These are phyloP conservation scores for Andrena camellia DNA, from an alignment of 2,888 invertebrate species.

Conservation along the genomic window DNA sequence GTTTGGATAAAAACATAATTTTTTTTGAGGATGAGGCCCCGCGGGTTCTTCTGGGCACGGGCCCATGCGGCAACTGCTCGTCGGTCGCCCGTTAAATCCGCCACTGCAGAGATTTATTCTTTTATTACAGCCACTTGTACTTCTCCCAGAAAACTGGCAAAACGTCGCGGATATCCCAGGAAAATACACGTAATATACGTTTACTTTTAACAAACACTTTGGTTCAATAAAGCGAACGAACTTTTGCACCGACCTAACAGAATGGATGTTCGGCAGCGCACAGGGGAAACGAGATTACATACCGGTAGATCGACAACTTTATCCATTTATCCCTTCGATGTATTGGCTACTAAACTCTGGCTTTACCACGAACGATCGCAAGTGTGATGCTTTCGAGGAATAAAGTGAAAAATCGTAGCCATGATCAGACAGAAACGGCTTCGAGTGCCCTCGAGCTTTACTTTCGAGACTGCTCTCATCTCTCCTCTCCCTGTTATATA, in stretches of 20 bases:
- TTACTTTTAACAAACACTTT: no score
- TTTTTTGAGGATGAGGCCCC: no score
- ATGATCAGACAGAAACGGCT: constrained; percentile 50
- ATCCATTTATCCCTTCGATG: constrained; percentile 47
- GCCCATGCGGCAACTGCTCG: no score
- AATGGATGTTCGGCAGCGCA: not conserved
- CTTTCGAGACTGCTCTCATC: constrained; percentile 39
- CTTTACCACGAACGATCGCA: constrained; percentile 37
- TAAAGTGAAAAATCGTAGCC: constrained; percentile 60
- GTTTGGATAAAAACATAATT: no score
- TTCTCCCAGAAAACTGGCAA: no score
- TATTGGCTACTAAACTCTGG: not conserved
- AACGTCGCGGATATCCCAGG: no score
- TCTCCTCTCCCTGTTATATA: constrained; percentile 40
- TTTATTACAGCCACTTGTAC: no score
- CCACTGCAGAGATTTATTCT: no score
- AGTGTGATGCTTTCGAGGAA: constrained; percentile 35
- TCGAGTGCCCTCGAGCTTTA: constrained; percentile 29
- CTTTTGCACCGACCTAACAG: not conserved
- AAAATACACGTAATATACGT: no score
- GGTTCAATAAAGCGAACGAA: no score
- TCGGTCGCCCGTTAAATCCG: no score
- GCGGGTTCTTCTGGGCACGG: no score
- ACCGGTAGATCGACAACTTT: constrained; percentile 1
- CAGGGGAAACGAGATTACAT: not conserved